These are phyloP conservation scores for Zhuqinia jingwanae DNA, from an alignment of 2,888 invertebrate genomes.

Conservation along the genomic window DNA sequence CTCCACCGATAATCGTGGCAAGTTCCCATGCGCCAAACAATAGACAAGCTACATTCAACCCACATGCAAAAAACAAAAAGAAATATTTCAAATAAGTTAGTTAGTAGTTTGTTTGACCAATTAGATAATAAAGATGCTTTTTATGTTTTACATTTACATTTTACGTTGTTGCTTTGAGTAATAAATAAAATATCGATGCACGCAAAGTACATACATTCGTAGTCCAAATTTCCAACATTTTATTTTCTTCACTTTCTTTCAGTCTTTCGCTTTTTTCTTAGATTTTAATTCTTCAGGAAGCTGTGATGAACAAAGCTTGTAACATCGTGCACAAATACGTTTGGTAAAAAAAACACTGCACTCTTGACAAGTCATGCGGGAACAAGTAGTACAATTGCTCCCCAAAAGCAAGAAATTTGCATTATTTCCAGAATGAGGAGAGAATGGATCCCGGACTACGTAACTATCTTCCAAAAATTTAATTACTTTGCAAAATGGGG, in stretches of 20 bases:
- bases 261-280: conserved; percentile 66
- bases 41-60: not conserved
- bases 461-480: conserved; percentile 88
- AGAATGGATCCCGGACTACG: conserved; percentile 92
- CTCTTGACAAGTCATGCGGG: conserved; percentile 87
- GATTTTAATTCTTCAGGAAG: conserved; percentile 85
- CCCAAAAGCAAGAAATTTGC: conserved; percentile 91
- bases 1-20: not conserved
- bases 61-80: not conserved
- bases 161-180: no score
- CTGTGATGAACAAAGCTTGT: conserved; percentile 82
- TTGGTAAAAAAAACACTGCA: conserved; percentile 91
- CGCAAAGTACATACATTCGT: no score
- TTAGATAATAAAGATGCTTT: no score
- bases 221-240: no score
- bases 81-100: no score
- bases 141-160: no score
- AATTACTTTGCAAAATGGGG: conserved; percentile 87
- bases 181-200: no score
- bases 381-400: conserved; percentile 87
- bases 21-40: not conserved
- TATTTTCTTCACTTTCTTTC: not conserved
- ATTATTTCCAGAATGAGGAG: conserved; percentile 85
- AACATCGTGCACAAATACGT: conserved; percentile 89
- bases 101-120: no score